Percentiles rank a stretch among this genome's conserved stretches.
phyloP scores from a whole-genome alignment of 2,888 invertebrate species.

The Lysandra bellargus region DNA sequence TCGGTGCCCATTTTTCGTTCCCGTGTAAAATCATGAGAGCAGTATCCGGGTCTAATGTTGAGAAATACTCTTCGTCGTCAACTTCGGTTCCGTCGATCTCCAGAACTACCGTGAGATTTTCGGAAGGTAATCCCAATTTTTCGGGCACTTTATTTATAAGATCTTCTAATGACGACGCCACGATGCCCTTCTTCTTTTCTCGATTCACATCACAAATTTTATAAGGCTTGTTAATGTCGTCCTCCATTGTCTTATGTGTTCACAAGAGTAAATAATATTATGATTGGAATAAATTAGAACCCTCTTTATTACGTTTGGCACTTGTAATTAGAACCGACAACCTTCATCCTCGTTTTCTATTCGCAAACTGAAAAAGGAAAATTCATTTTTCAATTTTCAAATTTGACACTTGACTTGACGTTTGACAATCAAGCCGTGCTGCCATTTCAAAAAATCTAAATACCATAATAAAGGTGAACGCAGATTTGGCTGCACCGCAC shows the following conservation, averaged over 20 bases:
- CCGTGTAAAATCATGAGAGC: slow-evolving; percentile 90
- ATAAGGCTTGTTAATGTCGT: slow-evolving; percentile 84
- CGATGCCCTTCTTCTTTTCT: slow-evolving; percentile 90
- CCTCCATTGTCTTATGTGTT: slow-evolving; percentile 70
- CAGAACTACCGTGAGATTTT: slow-evolving; percentile 89
- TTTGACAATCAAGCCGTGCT: slow-evolving; percentile 6
- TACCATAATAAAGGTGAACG: no score
- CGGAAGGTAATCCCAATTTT: slow-evolving; percentile 84
- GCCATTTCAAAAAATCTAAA: background rate
- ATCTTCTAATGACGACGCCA: slow-evolving; percentile 89
- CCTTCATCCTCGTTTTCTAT: slow-evolving; percentile 25
- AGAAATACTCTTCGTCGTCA: slow-evolving; percentile 97
- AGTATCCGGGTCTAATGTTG: slow-evolving; percentile 92
- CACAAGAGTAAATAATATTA: slow-evolving; percentile 13
- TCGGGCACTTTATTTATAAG: slow-evolving; percentile 87
- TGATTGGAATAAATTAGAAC: slow-evolving; percentile 10
- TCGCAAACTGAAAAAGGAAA: slow-evolving; percentile 27
- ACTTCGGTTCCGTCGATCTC: slow-evolving; percentile 97
- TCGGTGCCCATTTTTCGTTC: slow-evolving; percentile 87
- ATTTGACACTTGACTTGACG: slow-evolving; percentile 20
- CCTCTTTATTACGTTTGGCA: slow-evolving; percentile 8
- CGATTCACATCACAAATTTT: slow-evolving; percentile 90
- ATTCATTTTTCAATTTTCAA: slow-evolving; percentile 4
- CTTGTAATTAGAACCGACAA: background rate
- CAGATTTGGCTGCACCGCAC: no score